A percentile compares a stretch with the other conserved stretches of the same genome.
These are phyloP conservation scores for Pristis pectinata DNA, from an alignment of 2,797 vertebrate genomes.

Conservation along the genomic window DNA sequence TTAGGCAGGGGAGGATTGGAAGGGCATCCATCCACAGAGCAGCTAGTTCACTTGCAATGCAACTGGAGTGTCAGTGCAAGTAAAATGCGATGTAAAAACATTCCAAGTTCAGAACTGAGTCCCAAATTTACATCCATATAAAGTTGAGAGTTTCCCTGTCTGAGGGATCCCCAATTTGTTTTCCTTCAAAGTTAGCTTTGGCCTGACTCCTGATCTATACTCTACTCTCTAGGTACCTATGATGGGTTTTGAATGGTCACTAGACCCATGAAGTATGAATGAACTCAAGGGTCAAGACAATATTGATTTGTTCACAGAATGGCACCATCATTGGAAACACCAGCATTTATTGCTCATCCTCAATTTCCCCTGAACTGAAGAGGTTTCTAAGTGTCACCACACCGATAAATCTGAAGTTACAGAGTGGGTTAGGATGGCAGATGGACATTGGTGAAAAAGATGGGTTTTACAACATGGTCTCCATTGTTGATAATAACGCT, in stretches of 20 bases:
- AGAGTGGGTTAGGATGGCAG: no score
- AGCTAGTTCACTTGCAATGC: background rate
- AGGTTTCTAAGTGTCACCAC: no score
- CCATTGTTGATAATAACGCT: no score
- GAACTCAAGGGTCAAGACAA: background rate
- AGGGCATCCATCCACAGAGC: background rate
- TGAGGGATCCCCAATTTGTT: no score
- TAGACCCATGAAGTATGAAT: background rate
- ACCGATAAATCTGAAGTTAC: no score
- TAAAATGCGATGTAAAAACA: background rate
- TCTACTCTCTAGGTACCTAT: no score
- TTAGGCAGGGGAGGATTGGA: background rate
- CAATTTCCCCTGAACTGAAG: no score
- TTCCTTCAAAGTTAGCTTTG: background rate
- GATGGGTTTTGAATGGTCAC: background rate
- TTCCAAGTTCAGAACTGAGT: background rate
- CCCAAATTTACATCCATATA: background rate
- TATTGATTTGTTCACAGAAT: background rate
- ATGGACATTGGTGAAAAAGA: no score
- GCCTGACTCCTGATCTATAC: background rate
- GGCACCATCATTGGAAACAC: no score
- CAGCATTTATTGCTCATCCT: no score
- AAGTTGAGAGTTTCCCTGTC: background rate
- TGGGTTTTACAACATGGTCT: no score
- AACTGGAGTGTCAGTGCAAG: background rate